Evolutionary conservation across 1,140 invertebrate genomes (phyloP).

Genomic region (Procambarus virginalis): DNA sequence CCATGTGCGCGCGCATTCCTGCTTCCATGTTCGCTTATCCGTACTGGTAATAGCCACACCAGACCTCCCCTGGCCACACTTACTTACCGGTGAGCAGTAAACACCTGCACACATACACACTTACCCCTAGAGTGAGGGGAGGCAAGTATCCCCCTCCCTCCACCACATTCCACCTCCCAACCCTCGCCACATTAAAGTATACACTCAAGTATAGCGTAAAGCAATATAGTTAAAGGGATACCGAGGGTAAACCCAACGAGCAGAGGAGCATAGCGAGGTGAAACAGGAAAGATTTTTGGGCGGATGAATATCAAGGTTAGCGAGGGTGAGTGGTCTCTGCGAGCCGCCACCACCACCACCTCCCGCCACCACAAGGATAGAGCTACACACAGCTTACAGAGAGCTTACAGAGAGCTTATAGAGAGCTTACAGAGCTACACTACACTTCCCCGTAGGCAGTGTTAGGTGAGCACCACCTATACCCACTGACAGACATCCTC

Average conservation of each 20-base stretch:
- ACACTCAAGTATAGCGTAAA: not conserved
- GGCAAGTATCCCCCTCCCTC: not conserved
- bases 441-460: too few species aligned
- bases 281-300: not conserved
- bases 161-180: not conserved
- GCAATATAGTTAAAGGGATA: too few species aligned
- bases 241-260: too few species aligned
- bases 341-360: not conserved
- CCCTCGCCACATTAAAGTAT: not conserved
- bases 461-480: not conserved
- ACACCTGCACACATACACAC: not conserved
- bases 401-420: too few species aligned
- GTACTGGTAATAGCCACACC: not conserved
- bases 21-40: not conserved
- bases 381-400: too few species aligned
- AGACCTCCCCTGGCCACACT: too few species aligned
- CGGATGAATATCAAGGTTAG: constrained; percentile 13
- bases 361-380: not conserved
- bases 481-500: not conserved
- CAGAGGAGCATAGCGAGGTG: not conserved
- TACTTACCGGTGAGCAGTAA: not conserved
- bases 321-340: not conserved
- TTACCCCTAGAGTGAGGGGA: not conserved
- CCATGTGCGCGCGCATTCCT: not conserved
- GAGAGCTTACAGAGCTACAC: too few species aligned